Evolutionary conservation across 2,888 invertebrate genomes (phyloP).

Genomic region (Lasioglossum vierecki): DNA sequence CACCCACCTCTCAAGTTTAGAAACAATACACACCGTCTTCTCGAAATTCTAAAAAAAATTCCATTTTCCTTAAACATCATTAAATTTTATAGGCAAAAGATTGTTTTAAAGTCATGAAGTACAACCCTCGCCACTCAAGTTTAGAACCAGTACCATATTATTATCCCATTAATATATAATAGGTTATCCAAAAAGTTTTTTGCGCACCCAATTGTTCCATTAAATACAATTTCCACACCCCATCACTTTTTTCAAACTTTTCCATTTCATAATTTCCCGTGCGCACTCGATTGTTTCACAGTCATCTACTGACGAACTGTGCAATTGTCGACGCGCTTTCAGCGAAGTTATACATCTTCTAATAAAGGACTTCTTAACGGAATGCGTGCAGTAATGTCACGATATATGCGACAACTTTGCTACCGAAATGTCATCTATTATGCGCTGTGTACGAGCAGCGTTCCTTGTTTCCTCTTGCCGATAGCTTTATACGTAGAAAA

Average conservation of each 20-base stretch:
- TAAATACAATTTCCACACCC: no score
- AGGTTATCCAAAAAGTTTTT: no score
- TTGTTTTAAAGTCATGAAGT: no score
- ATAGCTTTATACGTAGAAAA: neutral
- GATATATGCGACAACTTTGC: neutral
- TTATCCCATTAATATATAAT: no score
- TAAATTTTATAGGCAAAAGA: no score
- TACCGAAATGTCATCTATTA: neutral
- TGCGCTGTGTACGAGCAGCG: neutral
- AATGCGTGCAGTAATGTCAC: neutral
- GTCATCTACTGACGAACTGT: neutral
- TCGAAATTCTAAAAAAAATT: no score
- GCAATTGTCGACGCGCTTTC: neutral
- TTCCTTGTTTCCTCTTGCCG: neutral
- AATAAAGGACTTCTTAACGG: neutral
- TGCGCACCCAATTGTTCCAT: no score
- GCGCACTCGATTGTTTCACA: neutral
- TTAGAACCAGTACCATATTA: no score
- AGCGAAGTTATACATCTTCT: neutral
- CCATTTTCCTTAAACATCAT: no score
- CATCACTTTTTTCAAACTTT: neutral
- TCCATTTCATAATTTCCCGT: neutral
- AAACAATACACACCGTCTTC: no score
- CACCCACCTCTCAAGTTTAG: no score
- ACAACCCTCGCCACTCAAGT: no score